phyloP scores from a whole-genome alignment of 2,888 invertebrate genomes.

The Notodonta dromedarius region DNA sequence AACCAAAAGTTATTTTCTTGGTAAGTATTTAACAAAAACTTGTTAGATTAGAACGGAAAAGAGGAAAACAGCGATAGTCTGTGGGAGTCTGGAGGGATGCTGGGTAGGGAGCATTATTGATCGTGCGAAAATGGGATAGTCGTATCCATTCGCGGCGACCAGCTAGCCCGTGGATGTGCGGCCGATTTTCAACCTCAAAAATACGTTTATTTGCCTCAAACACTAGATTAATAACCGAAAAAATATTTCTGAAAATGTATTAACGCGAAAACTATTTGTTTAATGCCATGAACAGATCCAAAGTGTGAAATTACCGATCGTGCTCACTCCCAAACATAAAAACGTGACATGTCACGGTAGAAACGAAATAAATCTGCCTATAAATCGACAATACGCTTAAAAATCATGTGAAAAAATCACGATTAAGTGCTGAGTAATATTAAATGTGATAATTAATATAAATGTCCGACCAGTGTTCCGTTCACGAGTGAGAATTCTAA shows the following conservation, averaged over 20 bases:
- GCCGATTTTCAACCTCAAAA: conserved; percentile 71
- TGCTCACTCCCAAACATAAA: conserved; percentile 42
- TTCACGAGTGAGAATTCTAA: conserved; percentile 37
- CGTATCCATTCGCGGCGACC: conserved; percentile 79
- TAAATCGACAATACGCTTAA: conserved; percentile 45
- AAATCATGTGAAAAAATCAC: conserved; percentile 34
- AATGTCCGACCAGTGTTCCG: conserved; percentile 38
- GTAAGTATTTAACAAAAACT: not conserved
- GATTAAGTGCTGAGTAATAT: conserved; percentile 15
- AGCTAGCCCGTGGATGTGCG: conserved; percentile 78
- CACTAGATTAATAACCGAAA: conserved; percentile 57
- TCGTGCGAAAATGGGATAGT: conserved; percentile 82
- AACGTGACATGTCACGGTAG: conserved; percentile 48
- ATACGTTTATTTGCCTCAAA: conserved; percentile 70
- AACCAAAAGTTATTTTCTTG: conserved; percentile 6
- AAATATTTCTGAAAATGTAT: conserved; percentile 39
- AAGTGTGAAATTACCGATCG: conserved; percentile 36
- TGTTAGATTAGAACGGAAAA: not conserved
- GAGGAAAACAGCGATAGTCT: conserved; percentile 46
- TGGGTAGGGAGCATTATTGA: conserved; percentile 85
- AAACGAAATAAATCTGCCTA: conserved; percentile 37
- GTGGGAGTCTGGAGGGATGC: conserved; percentile 79
- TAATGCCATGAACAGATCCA: conserved; percentile 31
- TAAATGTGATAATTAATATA: conserved; percentile 44
- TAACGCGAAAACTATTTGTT: conserved; percentile 27